Percentiles rank a stretch among this genome's conserved stretches.
Conservation (phyloP, 2,888 invertebrate species). For the Chloroclystis v-ata region DNA sequence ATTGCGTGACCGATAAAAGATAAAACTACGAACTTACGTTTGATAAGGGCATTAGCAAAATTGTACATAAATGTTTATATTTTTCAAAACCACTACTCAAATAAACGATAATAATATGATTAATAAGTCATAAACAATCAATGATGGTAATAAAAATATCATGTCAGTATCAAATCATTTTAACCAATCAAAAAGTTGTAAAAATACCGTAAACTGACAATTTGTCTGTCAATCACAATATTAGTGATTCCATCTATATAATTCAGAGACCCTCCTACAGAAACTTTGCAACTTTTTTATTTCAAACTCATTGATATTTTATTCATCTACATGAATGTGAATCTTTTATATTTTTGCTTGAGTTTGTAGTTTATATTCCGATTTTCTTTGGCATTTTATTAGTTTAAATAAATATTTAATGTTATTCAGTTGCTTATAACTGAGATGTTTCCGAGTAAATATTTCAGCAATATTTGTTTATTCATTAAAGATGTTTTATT, state of each 20-base stretch:
- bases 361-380: no score
- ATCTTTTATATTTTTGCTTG: not conserved
- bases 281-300: conserved; percentile 19
- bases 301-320: not conserved
- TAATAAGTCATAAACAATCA: conserved; percentile 6
- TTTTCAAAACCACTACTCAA: not conserved
- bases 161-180: conserved; percentile 22
- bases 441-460: no score
- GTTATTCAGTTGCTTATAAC: no score
- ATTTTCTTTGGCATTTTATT: no score
- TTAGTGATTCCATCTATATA: conserved; percentile 31
- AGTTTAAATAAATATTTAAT: no score
- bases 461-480: no score
- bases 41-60: conserved; percentile 2
- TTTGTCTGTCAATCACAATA: conserved; percentile 32
- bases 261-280: conserved; percentile 39
- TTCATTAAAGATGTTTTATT: no score
- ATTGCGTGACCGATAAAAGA: conserved; percentile 40
- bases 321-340: not conserved
- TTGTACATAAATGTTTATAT: no score
- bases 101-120: no score
- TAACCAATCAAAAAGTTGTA: conserved; percentile 17
- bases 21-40: not conserved
- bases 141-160: conserved; percentile 14
- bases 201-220: conserved; percentile 17